phyloP scores from a whole-genome alignment of 2,888 invertebrate species.

The Drosophila percnosoma region DNA sequence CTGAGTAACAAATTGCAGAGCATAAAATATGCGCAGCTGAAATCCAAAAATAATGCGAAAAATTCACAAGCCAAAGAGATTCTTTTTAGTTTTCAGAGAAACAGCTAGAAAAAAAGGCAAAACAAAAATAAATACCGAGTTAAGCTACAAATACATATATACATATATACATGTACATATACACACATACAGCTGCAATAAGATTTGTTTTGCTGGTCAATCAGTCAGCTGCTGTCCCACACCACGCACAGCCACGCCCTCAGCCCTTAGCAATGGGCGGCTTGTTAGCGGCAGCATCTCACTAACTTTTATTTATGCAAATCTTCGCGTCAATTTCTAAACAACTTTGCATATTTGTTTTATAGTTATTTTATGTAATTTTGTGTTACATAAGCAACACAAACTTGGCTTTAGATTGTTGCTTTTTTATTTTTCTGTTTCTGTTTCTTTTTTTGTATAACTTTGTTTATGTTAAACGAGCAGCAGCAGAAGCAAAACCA shows the following conservation, averaged over 20 bases:
- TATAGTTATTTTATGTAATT: slow-evolving; percentile 20
- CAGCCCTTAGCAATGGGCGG: slow-evolving; percentile 21
- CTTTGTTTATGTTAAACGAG: slow-evolving; percentile 61
- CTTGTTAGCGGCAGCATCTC: slow-evolving; percentile 62
- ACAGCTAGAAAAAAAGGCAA: neutral
- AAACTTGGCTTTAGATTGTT: slow-evolving; percentile 42
- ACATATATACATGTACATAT: neutral
- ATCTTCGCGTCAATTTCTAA: slow-evolving; percentile 62
- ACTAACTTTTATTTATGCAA: slow-evolving; percentile 71
- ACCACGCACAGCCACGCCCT: slow-evolving; percentile 19
- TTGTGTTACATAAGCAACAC: slow-evolving; percentile 58
- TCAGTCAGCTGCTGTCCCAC: slow-evolving; percentile 18
- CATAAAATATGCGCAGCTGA: slow-evolving; percentile 64
- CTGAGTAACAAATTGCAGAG: slow-evolving; percentile 56
- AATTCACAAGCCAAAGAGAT: slow-evolving; percentile 25
- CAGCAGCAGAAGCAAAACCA: slow-evolving; percentile 21
- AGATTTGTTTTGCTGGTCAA: slow-evolving; percentile 3
- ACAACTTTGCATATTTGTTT: slow-evolving; percentile 59
- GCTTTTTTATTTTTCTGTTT: slow-evolving; percentile 6
- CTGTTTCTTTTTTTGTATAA: slow-evolving; percentile 45
- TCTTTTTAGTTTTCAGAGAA: slow-evolving; percentile 3
- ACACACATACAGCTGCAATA: slow-evolving; percentile 11
- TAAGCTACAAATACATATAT: slow-evolving; percentile 20
- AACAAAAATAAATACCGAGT: neutral
- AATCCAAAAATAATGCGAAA: slow-evolving; percentile 44